Evolutionary conservation across 1,140 invertebrate species (phyloP).

Genomic region (Bombus picipes): DNA sequence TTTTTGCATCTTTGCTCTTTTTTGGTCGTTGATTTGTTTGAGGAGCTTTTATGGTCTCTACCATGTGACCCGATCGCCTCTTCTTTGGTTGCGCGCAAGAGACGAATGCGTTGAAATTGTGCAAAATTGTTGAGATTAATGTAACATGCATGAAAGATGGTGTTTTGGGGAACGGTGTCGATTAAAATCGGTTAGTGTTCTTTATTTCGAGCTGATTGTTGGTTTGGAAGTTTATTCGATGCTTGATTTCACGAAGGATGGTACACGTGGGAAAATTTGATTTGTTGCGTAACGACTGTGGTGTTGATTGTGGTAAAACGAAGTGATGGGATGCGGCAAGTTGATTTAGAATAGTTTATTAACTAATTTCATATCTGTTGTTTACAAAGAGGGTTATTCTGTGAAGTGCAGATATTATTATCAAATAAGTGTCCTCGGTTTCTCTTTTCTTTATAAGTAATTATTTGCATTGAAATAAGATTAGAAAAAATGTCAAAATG

Average conservation of each 20-base stretch:
- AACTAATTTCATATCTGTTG: background rate
- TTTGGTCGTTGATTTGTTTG: background rate
- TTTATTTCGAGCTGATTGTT: too few species aligned
- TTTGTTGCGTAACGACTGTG: background rate
- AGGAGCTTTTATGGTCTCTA: background rate
- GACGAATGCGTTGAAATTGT: background rate
- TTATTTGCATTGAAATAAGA: background rate
- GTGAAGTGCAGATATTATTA: background rate
- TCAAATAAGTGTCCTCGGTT: background rate
- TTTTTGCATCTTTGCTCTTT: background rate
- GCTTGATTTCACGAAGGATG: background rate
- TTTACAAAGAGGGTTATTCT: background rate
- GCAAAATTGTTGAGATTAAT: background rate
- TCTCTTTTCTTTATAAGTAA: too few species aligned
- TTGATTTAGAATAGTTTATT: too few species aligned
- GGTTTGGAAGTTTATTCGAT: background rate
- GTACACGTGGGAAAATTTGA: slow-evolving; percentile 3
- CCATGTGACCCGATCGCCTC: background rate
- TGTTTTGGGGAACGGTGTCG: background rate
- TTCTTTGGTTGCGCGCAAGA: background rate
- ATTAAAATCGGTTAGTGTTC: background rate
- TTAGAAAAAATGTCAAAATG: background rate
- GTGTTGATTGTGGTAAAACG: background rate
- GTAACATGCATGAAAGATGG: background rate
- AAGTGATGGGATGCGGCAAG: background rate